Percentiles rank a stretch among this genome's conserved stretches.
phyloP scores from a whole-genome alignment of 1,140 invertebrate species.

The Dreissena rostriformis region DNA sequence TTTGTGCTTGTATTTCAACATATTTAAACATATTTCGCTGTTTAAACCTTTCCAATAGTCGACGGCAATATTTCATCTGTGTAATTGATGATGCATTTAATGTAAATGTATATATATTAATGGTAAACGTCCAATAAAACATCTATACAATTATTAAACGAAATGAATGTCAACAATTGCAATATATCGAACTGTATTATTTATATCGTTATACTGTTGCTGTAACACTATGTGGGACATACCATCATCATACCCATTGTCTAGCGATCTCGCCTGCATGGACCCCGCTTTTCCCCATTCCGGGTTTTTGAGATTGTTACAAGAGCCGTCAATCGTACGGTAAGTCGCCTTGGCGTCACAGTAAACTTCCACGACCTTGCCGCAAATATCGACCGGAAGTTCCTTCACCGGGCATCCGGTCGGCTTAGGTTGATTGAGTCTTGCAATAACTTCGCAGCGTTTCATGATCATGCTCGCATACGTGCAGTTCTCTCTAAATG shows the following conservation, averaged over 20 bases:
- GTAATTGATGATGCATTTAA: not conserved
- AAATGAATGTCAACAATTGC: too few relatives aligned
- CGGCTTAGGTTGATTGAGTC: too few relatives aligned
- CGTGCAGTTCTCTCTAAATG: too few relatives aligned
- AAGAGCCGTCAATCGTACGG: constrained; percentile 39
- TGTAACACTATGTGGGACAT: not conserved
- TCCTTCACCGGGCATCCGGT: too few relatives aligned
- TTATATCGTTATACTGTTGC: too few relatives aligned
- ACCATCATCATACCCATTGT: constrained; percentile 39
- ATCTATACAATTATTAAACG: too few relatives aligned
- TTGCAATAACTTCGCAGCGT: too few relatives aligned
- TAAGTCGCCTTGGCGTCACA: not conserved
- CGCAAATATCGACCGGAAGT: too few relatives aligned
- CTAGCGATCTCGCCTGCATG: constrained; percentile 3
- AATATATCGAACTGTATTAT: too few relatives aligned
- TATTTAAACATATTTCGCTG: not conserved
- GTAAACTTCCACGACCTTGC: not conserved
- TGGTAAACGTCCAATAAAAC: too few relatives aligned
- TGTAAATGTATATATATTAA: not conserved
- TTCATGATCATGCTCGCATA: too few relatives aligned
- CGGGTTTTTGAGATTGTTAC: constrained; percentile 37
- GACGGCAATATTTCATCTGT: not conserved
- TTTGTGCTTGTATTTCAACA: not conserved
- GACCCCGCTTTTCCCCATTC: constrained; percentile 28
- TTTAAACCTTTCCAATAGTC: not conserved